Percentiles rank a stretch among this genome's conserved stretches.
phyloP scores from a whole-genome alignment of 2,113 vertebrate genomes.

The Panurus biarmicus region DNA sequence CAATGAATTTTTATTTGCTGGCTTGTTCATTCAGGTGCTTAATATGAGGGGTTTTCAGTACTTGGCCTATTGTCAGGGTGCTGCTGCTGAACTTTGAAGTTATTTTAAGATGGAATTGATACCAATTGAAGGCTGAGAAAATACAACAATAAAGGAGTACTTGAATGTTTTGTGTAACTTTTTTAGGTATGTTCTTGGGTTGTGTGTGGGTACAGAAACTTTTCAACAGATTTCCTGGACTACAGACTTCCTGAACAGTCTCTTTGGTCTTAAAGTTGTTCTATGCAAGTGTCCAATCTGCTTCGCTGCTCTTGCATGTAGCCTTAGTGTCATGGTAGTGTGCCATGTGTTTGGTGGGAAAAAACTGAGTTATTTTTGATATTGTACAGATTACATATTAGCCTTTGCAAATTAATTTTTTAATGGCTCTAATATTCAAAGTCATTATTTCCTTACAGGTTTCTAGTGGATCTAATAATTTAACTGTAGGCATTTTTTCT shows the following conservation, averaged over 20 bases:
- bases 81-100: constrained; percentile 10
- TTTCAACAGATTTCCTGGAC: background rate
- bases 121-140: background rate
- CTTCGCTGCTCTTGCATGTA: background rate
- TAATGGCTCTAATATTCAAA: background rate
- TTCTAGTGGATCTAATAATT: background rate
- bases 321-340: background rate
- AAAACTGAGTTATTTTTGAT: background rate
- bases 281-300: background rate
- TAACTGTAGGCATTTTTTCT: background rate
- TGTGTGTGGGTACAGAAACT: background rate
- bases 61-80: constrained; percentile 9
- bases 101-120: constrained; percentile 6
- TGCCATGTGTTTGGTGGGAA: background rate
- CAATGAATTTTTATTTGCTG: background rate
- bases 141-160: background rate
- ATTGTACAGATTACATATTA: background rate
- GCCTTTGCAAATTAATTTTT: background rate
- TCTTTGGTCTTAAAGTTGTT: background rate
- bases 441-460: background rate
- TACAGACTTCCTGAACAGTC: background rate
- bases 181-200: background rate
- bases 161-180: background rate
- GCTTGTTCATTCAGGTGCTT: constrained; percentile 34
- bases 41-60: background rate